A percentile compares a stretch with the other conserved stretches of the same genome.
phyloP scores from a whole-genome alignment of 1,140 invertebrate genomes.

The Sipha flava region DNA sequence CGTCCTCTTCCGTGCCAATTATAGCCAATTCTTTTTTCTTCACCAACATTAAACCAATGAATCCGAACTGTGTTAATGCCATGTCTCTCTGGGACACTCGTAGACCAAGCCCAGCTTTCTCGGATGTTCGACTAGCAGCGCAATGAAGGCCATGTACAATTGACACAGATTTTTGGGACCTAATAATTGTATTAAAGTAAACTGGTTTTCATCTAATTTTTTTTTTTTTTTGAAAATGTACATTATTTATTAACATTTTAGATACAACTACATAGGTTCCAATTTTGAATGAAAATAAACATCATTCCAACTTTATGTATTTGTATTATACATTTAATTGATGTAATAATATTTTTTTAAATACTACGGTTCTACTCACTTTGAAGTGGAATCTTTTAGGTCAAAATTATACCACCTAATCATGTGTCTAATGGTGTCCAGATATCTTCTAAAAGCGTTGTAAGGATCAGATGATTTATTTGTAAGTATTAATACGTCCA shows the following conservation, averaged over 20 bases:
- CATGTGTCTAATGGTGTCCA: slow-evolving; percentile 61
- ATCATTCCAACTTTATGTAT: too few species aligned
- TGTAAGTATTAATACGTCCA: slow-evolving; percentile 56
- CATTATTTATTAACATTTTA: too few species aligned
- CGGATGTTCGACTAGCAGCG: slow-evolving; percentile 45
- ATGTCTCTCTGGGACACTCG: slow-evolving; percentile 63
- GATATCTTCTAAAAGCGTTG: slow-evolving; percentile 65
- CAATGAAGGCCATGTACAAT: slow-evolving; percentile 59
- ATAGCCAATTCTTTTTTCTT: slow-evolving; percentile 59
- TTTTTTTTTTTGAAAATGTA: not conserved
- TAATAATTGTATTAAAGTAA: slow-evolving; percentile 6
- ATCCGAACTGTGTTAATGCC: slow-evolving; percentile 75
- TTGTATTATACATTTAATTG: not conserved
- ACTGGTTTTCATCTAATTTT: not conserved
- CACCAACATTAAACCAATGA: slow-evolving; percentile 66
- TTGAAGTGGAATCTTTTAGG: slow-evolving; percentile 44
- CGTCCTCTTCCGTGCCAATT: slow-evolving; percentile 46
- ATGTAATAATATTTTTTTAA: not conserved
- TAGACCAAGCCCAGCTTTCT: slow-evolving; percentile 44
- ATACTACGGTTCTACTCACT: slow-evolving; percentile 38
- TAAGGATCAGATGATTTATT: slow-evolving; percentile 53
- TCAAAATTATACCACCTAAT: slow-evolving; percentile 62
- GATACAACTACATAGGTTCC: too few species aligned
- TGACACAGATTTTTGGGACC: slow-evolving; percentile 51
- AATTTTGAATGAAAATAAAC: too few species aligned